Base-by-base conservation (phyloP, 92 coral and sea anemone genomes). In the Phenganax marumi region DNA sequence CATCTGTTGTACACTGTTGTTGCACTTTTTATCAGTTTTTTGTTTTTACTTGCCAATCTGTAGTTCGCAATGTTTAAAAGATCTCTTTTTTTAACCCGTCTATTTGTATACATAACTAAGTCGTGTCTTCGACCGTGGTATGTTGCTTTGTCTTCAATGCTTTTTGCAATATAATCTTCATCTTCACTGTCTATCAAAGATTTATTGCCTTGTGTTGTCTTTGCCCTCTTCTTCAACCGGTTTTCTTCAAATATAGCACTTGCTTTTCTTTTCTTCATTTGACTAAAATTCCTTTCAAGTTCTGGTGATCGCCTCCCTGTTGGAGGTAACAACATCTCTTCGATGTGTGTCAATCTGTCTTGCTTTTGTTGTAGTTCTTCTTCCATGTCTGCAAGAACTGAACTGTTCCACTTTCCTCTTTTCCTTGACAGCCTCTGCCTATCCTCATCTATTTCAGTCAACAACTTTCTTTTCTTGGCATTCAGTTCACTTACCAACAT, bases 31-130 rank as follows among this genome's bases (percentile, higher is more conserved):
- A 86, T 65, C 12, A 55, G 43, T 52, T 63, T 75, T 54, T 86
- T 82, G 10, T 71, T 64, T 12, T 68, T 43, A 54, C 77, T 24
- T 47, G 49, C 50, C 23, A 82, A 71, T 53, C 63, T 75, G 52
- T 81, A 71, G 79, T 86, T 86, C 8, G 82, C 86, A 72, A 86
- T 86, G 80, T 81, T 63, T 39, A 86, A 68, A 39, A 62, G 68
- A 66, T 81, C 86, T 11, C 86, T 8, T n/a, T 46, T 71, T 54
- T 85, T 85, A 17, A 85, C 89, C 81, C 83, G 60, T 39, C 65
- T 75, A 63, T 76, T 76, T 22, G 73, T 74, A 17, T 74, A 75
- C 83, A 84, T 76, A 10, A 64, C 68, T 7, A 70, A 46, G 16
- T 84, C 83, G 19, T 75, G 64, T 63, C 87, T 24, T 2, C 87